Evolutionary conservation across 2,797 vertebrate genomes (phyloP).

Genomic region (Paguma larvata): DNA sequence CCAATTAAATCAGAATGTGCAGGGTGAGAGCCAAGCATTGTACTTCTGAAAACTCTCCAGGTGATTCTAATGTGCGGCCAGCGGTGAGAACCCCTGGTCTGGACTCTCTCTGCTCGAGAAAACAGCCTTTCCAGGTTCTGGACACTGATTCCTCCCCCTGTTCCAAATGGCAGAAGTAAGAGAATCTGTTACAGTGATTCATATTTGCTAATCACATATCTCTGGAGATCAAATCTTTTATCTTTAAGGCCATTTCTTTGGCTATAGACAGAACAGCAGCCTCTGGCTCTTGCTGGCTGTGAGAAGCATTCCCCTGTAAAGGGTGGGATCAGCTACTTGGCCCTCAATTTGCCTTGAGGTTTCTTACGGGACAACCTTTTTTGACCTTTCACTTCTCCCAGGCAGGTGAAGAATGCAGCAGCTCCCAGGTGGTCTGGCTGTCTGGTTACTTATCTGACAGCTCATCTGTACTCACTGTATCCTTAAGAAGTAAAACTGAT

Average conservation of each 20-base stretch:
- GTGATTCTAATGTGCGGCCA: not conserved
- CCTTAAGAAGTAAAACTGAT: not conserved
- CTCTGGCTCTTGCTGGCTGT: not conserved
- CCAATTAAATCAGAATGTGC: conserved; percentile 19
- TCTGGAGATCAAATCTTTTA: not conserved
- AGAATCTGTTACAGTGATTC: not conserved
- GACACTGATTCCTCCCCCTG: not conserved
- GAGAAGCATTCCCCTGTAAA: not conserved
- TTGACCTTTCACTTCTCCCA: not conserved
- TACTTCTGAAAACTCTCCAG: not conserved
- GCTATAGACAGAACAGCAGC: not conserved
- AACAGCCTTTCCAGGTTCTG: not conserved
- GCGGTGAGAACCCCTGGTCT: not conserved
- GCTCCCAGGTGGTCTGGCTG: not conserved
- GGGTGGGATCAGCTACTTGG: not conserved
- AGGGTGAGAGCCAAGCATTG: not conserved
- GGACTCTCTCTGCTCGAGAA: not conserved
- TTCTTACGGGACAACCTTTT: not conserved
- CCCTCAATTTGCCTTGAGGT: not conserved
- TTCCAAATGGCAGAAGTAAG: not conserved
- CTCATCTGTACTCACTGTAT: not conserved
- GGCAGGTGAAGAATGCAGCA: not conserved
- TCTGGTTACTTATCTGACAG: not conserved
- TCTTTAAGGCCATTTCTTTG: not conserved
- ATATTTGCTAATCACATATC: not conserved